These are phyloP conservation scores for Fulica atra DNA, from an alignment of 2,113 vertebrate species.

Conservation along the genomic window DNA sequence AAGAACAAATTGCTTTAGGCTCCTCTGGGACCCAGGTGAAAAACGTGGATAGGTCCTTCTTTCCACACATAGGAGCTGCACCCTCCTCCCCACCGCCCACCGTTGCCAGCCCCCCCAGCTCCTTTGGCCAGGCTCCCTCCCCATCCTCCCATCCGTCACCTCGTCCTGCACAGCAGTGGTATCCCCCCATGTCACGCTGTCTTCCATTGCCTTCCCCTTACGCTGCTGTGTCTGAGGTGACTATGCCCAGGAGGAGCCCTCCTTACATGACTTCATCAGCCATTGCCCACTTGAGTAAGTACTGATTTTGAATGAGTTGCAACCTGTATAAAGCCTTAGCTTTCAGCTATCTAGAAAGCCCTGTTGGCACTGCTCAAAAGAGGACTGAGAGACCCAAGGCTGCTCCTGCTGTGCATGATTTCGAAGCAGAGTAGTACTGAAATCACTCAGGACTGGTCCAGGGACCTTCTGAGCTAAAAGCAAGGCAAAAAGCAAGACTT, in stretches of 20 bases:
- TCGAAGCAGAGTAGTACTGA: neutral
- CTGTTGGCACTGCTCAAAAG: neutral
- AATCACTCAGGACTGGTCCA: neutral
- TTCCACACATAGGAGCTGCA: constrained; percentile 75
- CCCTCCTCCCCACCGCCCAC: constrained; percentile 63
- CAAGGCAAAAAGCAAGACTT: neutral
- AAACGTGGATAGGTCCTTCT: constrained; percentile 38
- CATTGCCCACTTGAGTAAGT: constrained; percentile 89
- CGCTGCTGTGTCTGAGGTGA: constrained; percentile 85
- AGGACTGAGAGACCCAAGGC: neutral
- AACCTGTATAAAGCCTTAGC: constrained; percentile 1
- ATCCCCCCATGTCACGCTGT: constrained; percentile 75
- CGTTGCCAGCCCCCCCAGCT: neutral
- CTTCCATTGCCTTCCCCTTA: constrained; percentile 84
- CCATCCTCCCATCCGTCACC: constrained; percentile 65
- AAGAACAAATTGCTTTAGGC: constrained; percentile 59
- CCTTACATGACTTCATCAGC: constrained; percentile 84
- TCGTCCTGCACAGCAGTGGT: constrained; percentile 78
- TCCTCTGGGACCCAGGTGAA: constrained; percentile 59
- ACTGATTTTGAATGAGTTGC: constrained; percentile 63
- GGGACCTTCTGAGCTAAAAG: neutral
- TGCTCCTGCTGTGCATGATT: neutral
- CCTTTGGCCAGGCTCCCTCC: constrained; percentile 63
- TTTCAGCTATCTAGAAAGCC: neutral
- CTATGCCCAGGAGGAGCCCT: constrained; percentile 85